phyloP scores from a whole-genome alignment of 2,888 invertebrate species.

The Mellilla xanthometata region DNA sequence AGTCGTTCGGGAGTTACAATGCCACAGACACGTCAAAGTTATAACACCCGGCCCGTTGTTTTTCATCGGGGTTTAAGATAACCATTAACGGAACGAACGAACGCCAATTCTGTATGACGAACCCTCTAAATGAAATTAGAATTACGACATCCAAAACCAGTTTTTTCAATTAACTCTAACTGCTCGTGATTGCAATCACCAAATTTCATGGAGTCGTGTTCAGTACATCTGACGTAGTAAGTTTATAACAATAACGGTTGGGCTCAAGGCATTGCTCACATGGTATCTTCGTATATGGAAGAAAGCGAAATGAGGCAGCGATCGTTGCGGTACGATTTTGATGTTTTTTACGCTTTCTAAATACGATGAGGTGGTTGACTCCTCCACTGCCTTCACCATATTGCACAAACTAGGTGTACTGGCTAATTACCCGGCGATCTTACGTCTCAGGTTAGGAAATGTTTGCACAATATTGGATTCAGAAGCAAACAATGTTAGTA shows the following conservation, averaged over 20 bases:
- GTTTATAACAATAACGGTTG: slow-evolving; percentile 1
- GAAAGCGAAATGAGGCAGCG: slow-evolving; percentile 69
- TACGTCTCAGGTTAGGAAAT: slow-evolving; percentile 13
- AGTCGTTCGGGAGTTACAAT: too few species aligned
- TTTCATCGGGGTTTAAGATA: too few species aligned
- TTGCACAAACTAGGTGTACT: slow-evolving; percentile 3
- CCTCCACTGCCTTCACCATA: slow-evolving; percentile 6
- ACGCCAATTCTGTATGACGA: too few species aligned
- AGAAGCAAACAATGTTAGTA: background rate
- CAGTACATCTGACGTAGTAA: background rate
- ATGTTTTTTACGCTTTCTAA: slow-evolving; percentile 77
- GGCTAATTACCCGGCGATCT: slow-evolving; percentile 15
- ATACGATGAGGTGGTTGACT: slow-evolving; percentile 44
- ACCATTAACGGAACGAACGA: too few species aligned
- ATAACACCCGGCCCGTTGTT: too few species aligned
- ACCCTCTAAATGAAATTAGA: too few species aligned
- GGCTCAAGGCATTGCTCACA: slow-evolving; percentile 50
- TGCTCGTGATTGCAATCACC: slow-evolving; percentile 9
- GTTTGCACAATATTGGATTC: slow-evolving; percentile 5
- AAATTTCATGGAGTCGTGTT: slow-evolving; percentile 3
- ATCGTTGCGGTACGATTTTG: slow-evolving; percentile 59
- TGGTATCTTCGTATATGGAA: slow-evolving; percentile 51
- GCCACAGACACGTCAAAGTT: too few species aligned
- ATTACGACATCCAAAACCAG: background rate
- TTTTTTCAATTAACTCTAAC: slow-evolving; percentile 19